phyloP scores from a whole-genome alignment of 2,113 vertebrate genomes.

The Anser cygnoides region DNA sequence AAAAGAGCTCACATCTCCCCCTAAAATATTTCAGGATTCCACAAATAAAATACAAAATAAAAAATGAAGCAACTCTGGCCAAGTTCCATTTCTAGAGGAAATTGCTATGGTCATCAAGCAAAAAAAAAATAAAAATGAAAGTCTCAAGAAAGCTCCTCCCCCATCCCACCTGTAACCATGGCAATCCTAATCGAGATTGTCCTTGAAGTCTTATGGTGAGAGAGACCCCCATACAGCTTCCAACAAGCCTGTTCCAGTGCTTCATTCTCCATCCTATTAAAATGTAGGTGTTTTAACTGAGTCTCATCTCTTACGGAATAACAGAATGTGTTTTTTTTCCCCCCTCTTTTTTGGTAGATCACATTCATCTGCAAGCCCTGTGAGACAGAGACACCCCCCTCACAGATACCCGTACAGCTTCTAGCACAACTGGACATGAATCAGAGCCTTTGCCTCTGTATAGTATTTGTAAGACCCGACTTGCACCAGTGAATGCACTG shows the following conservation, averaged over 20 bases:
- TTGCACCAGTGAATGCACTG: neutral
- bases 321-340: neutral
- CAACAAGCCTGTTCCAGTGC: neutral
- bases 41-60: neutral
- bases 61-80: neutral
- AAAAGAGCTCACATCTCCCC: neutral
- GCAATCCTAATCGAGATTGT: neutral
- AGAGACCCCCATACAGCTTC: neutral
- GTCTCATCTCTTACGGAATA: neutral
- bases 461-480: neutral
- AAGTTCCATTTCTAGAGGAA: neutral
- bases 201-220: neutral
- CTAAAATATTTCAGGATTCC: neutral
- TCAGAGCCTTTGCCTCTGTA: neutral
- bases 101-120: neutral
- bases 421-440: neutral
- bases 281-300: neutral
- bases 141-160: neutral
- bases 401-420: neutral
- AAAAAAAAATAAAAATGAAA: neutral
- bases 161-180: neutral
- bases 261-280: neutral
- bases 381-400: neutral
- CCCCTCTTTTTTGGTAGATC: neutral
- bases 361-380: neutral